A percentile compares a stretch with the other conserved stretches of the same genome.
These are phyloP conservation scores for Ornithoptera priamus DNA, from an alignment of 2,888 invertebrate genomes.

Conservation along the genomic window DNA sequence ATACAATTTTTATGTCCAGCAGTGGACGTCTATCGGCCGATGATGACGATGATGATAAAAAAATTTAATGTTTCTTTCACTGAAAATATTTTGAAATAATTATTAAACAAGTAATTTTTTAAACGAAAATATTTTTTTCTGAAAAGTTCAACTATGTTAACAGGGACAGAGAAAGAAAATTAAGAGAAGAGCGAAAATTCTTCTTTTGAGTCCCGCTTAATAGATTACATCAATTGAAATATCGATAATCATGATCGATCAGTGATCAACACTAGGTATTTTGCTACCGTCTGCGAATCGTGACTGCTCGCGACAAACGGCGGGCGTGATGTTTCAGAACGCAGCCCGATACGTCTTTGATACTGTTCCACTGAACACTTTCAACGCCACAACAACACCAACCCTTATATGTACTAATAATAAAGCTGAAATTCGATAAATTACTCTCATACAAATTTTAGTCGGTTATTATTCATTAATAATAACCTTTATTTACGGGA, in stretches of 20 bases:
- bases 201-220: not conserved
- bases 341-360: constrained; percentile 64
- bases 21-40: too few species aligned
- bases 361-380: constrained; percentile 39
- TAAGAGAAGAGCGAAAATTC: too few species aligned
- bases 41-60: too few species aligned
- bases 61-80: too few species aligned
- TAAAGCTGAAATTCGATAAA: not conserved
- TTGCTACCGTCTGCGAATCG: constrained; percentile 69
- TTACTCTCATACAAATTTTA: not conserved
- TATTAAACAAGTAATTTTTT: too few species aligned
- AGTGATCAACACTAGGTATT: constrained; percentile 45
- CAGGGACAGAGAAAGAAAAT: too few species aligned
- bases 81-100: too few species aligned
- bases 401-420: constrained; percentile 35
- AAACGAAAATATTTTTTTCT: not conserved
- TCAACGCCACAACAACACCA: constrained; percentile 39
- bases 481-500: constrained; percentile 28
- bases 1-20: too few species aligned
- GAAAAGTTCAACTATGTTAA: too few species aligned
- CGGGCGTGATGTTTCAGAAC: constrained; percentile 69
- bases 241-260: constrained; percentile 39
- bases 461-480: not conserved
- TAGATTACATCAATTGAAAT: constrained; percentile 49
- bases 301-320: constrained; percentile 72